Evolutionary conservation across 1,140 invertebrate species (phyloP).

Genomic region (Pectinophora gossypiella): DNA sequence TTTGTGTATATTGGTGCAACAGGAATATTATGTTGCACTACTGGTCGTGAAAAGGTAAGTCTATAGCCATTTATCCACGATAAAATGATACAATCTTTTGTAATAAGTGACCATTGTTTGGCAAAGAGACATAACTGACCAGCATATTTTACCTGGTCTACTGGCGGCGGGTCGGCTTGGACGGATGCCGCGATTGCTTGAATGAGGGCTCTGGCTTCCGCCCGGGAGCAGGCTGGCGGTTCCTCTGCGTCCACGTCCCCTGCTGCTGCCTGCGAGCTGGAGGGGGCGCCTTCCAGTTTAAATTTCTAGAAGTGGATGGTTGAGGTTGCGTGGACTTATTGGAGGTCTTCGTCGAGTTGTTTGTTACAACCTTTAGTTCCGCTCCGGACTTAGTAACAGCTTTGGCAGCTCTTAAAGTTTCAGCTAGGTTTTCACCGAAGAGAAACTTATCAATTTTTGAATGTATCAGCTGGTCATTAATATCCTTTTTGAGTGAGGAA

Average conservation of each 20-base stretch:
- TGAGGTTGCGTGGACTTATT: background rate
- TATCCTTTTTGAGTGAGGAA: background rate
- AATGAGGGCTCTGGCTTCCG: background rate
- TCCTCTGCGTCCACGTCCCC: background rate
- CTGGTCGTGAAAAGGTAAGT: background rate
- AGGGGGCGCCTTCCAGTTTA: background rate
- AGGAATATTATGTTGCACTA: background rate
- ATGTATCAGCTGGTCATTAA: background rate
- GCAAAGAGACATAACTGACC: conserved; percentile 1
- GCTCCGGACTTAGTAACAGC: background rate
- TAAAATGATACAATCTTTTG: background rate
- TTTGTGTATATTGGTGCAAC: background rate
- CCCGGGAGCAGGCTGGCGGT: background rate
- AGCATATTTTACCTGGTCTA: background rate
- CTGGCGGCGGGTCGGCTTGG: background rate
- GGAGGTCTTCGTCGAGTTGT: background rate
- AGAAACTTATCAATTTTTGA: background rate
- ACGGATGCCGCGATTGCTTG: background rate
- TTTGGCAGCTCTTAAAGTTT: background rate
- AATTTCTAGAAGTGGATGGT: background rate
- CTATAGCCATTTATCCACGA: conserved; percentile 5
- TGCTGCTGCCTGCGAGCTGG: background rate
- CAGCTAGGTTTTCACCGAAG: background rate
- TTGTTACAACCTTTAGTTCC: background rate
- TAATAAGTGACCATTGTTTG: background rate